Evolutionary conservation across 2,797 vertebrate genomes (phyloP).

Genomic region (Poeciliopsis infans): DNA sequence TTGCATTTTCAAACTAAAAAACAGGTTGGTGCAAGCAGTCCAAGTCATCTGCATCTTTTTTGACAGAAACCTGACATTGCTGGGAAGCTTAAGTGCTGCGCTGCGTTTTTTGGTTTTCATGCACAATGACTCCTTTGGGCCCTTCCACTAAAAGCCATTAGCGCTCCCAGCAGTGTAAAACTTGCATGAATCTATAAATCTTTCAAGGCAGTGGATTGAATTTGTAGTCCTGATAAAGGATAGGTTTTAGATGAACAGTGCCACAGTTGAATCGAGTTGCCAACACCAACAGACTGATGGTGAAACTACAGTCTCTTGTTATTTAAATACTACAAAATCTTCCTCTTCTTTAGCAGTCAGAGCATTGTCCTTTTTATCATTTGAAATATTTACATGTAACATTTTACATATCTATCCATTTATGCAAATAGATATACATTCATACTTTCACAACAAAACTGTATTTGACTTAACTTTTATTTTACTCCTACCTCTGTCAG

Average conservation of each 20-base stretch:
- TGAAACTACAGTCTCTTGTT: slow-evolving; percentile 81
- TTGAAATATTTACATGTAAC: slow-evolving; percentile 69
- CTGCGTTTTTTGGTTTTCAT: slow-evolving; percentile 82
- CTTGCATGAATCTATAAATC: slow-evolving; percentile 93
- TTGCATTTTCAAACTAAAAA: slow-evolving; percentile 42
- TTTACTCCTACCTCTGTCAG: slow-evolving; percentile 5
- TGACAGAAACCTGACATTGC: slow-evolving; percentile 76
- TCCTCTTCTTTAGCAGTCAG: slow-evolving; percentile 69
- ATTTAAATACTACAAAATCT: slow-evolving; percentile 63
- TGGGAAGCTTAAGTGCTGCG: slow-evolving; percentile 79
- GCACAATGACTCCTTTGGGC: slow-evolving; percentile 81
- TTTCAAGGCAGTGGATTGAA: slow-evolving; percentile 85
- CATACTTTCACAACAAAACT: slow-evolving; percentile 5
- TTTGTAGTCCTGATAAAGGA: slow-evolving; percentile 78
- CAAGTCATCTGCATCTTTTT: slow-evolving; percentile 67
- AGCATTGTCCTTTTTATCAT: slow-evolving; percentile 69
- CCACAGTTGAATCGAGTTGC: slow-evolving; percentile 68
- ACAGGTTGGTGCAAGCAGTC: slow-evolving; percentile 44
- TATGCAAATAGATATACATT: not conserved
- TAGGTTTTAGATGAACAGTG: slow-evolving; percentile 79
- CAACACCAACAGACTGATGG: slow-evolving; percentile 70
- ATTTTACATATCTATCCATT: slow-evolving; percentile 8
- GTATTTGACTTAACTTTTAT: slow-evolving; percentile 25
- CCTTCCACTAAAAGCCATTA: slow-evolving; percentile 90
- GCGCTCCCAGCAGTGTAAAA: slow-evolving; percentile 88